Evolutionary conservation across 2,113 vertebrate genomes (phyloP).

Genomic region (Hipposideros armiger): DNA sequence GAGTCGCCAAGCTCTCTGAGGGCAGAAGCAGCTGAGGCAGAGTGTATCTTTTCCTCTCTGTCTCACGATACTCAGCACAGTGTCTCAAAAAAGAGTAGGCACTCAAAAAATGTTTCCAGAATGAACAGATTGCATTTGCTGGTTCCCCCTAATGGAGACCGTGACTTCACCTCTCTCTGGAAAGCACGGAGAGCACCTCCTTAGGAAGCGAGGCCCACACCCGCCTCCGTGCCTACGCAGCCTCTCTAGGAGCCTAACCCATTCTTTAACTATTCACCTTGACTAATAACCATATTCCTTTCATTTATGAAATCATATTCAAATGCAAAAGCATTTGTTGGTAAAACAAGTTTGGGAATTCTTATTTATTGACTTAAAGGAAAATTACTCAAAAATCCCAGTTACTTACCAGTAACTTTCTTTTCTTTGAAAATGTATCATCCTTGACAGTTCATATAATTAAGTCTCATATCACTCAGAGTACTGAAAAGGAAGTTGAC

Average conservation of each 20-base stretch:
- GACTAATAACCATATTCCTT: conserved; percentile 48
- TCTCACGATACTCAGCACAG: conserved; percentile 58
- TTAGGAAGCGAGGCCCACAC: background rate
- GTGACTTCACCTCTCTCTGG: background rate
- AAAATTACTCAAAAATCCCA: conserved; percentile 76
- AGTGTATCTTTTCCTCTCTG: background rate
- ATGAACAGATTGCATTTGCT: background rate
- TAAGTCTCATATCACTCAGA: conserved; percentile 9
- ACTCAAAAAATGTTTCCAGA: conserved; percentile 76
- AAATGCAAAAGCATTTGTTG: conserved; percentile 68
- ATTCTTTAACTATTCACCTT: background rate
- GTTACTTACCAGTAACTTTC: conserved; percentile 76
- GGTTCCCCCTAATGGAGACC: background rate
- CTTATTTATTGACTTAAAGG: conserved; percentile 69
- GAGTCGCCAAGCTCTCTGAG: background rate
- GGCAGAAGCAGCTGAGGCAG: background rate
- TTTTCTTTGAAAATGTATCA: conserved; percentile 80
- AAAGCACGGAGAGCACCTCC: background rate
- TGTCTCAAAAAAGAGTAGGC: conserved; percentile 71
- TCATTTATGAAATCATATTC: conserved; percentile 33
- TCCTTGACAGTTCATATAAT: conserved; percentile 64
- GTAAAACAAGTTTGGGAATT: conserved; percentile 67
- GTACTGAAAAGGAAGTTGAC: background rate
- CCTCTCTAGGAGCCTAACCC: background rate
- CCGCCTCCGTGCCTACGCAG: background rate